Evolutionary conservation across 2,797 vertebrate species (phyloP).

Genomic region (Pterois miles): DNA sequence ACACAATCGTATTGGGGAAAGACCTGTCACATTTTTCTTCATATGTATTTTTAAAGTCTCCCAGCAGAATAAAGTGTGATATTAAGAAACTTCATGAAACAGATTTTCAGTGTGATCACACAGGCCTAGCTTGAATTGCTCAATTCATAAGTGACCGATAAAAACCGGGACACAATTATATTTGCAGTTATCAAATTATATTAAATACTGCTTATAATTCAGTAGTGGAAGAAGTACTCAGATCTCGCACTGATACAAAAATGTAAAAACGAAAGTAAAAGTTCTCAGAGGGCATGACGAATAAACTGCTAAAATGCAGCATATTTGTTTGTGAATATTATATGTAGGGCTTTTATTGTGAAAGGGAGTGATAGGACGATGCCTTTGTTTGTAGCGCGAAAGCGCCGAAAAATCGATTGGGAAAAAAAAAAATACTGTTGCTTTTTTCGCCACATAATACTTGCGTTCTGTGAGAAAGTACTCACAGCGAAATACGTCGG

Average conservation of each 20-base stretch:
- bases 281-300: too few species aligned
- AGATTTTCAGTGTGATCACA: neutral
- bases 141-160: neutral
- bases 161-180: neutral
- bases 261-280: too few species aligned
- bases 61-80: neutral
- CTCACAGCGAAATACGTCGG: too few species aligned
- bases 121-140: neutral
- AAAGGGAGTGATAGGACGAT: too few species aligned
- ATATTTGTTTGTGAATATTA: too few species aligned
- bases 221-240: neutral
- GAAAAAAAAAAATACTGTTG: too few species aligned
- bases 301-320: too few species aligned
- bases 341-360: too few species aligned
- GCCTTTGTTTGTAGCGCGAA: too few species aligned
- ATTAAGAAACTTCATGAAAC: neutral
- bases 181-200: neutral
- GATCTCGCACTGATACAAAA: neutral
- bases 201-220: neutral
- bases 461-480: too few species aligned
- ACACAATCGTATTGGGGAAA: neutral
- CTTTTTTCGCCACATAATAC: too few species aligned
- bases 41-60: neutral
- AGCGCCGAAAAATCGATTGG: too few species aligned
- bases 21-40: neutral